A percentile compares a stretch with the other conserved stretches of the same genome.
Evolutionary conservation across 2,888 invertebrate genomes (phyloP).

Genomic region (Ptychoptera albimana): DNA sequence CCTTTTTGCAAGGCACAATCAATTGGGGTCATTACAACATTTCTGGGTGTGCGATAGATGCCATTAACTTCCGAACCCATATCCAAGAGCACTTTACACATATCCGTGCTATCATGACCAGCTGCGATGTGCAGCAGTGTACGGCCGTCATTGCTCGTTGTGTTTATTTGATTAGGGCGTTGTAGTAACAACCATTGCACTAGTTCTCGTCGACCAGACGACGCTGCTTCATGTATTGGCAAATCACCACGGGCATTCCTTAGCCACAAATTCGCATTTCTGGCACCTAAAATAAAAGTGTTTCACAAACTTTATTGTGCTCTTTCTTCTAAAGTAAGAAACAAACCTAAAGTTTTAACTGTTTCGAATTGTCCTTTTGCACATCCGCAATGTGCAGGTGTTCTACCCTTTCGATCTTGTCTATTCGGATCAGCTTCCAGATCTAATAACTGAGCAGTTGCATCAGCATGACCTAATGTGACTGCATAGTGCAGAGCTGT

Average conservation of each 20-base stretch:
- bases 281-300: not conserved
- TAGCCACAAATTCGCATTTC: constrained; percentile 73
- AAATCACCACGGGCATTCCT: constrained; percentile 87
- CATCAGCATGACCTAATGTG: constrained; percentile 88
- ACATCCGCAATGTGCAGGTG: constrained; percentile 88
- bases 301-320: constrained; percentile 18
- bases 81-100: constrained; percentile 75
- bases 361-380: constrained; percentile 90
- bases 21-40: constrained; percentile 73
- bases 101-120: constrained; percentile 81
- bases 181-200: constrained; percentile 77
- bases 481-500: constrained; percentile 94
- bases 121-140: constrained; percentile 90
- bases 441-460: constrained; percentile 74
- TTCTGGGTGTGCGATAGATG: constrained; percentile 66
- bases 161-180: constrained; percentile 68
- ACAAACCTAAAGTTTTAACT: constrained; percentile 33
- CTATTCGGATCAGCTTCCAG: constrained; percentile 83
- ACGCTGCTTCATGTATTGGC: constrained; percentile 90
- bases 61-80: constrained; percentile 74
- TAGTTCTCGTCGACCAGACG: constrained; percentile 75
- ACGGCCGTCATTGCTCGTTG: constrained; percentile 82
- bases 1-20: constrained; percentile 81
- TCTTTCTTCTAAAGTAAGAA: too few relatives aligned
- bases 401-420: constrained; percentile 83